Conservation (phyloP, 2,888 invertebrate genomes). For the Ashinkailepas kermadecensis region DNA sequence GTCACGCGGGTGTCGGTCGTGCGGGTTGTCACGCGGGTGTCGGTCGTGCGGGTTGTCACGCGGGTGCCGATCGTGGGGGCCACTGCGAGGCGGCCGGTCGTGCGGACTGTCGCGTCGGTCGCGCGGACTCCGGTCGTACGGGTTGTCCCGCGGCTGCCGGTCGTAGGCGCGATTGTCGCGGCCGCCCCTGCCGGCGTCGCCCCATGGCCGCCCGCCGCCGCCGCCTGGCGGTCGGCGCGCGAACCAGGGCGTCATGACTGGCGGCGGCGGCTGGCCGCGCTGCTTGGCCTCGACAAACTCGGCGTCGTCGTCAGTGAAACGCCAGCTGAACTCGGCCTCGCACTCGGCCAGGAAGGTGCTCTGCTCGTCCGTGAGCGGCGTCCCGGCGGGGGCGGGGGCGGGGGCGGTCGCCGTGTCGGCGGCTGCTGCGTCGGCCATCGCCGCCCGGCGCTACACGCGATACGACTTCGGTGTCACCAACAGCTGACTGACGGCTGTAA, state of each 20-base stretch:
- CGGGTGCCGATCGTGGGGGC: too few species aligned
- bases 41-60: too few species aligned
- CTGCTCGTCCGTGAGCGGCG: not conserved
- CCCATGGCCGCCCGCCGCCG: not conserved
- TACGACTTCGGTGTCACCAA: conserved; percentile 1
- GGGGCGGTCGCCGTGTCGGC: not conserved
- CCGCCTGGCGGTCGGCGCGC: not conserved
- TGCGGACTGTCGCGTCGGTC: not conserved
- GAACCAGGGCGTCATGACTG: conserved; percentile 2
- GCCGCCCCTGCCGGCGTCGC: not conserved
- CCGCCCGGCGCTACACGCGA: not conserved
- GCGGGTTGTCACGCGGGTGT: too few species aligned
- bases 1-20: too few species aligned
- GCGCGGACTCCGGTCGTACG: not conserved
- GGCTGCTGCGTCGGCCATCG: not conserved
- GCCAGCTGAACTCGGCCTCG: conserved; percentile 6
- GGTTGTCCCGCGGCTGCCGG: not conserved
- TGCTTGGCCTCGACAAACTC: not conserved
- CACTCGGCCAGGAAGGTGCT: conserved; percentile 4
- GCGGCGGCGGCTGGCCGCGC: not conserved
- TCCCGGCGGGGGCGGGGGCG: not conserved
- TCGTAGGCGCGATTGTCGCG: not conserved
- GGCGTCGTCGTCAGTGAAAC: not conserved
- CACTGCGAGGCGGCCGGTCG: too few species aligned
- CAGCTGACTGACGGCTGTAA: conserved; percentile 5